phyloP scores from a whole-genome alignment of 2,113 vertebrate species.

The Misgurnus anguillicaudatus region DNA sequence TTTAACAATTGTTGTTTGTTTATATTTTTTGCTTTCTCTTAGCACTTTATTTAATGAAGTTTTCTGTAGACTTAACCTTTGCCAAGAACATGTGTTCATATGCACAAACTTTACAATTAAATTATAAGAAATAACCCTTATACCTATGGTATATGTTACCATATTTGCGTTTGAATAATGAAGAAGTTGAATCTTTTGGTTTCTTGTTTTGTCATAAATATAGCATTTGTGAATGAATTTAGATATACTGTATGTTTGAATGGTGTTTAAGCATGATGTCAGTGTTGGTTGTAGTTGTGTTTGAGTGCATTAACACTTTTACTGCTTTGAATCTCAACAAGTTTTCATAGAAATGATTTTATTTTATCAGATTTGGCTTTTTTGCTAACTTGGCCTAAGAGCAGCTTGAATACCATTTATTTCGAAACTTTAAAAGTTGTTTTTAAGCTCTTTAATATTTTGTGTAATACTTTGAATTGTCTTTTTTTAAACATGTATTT shows the following conservation, averaged over 20 bases:
- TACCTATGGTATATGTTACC: not conserved
- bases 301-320: not conserved
- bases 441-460: conserved; percentile 2
- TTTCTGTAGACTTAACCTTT: too few species aligned
- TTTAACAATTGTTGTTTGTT: too few species aligned
- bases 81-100: too few species aligned
- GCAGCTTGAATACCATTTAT: not conserved
- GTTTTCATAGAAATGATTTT: not conserved
- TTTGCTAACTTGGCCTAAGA: conserved; percentile 9
- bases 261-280: not conserved
- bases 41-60: too few species aligned
- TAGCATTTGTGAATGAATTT: conserved; percentile 15
- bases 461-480: not conserved
- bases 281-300: not conserved
- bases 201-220: not conserved
- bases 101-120: too few species aligned
- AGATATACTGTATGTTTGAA: not conserved
- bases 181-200: not conserved
- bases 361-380: not conserved
- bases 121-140: not conserved
- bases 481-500: not conserved
- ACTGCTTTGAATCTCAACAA: not conserved
- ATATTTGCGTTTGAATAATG: not conserved
- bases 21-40: too few species aligned
- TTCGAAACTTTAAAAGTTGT: not conserved